These are phyloP conservation scores for Thalassoma bifasciatum DNA, from an alignment of 2,113 vertebrate genomes.

Conservation along the genomic window DNA sequence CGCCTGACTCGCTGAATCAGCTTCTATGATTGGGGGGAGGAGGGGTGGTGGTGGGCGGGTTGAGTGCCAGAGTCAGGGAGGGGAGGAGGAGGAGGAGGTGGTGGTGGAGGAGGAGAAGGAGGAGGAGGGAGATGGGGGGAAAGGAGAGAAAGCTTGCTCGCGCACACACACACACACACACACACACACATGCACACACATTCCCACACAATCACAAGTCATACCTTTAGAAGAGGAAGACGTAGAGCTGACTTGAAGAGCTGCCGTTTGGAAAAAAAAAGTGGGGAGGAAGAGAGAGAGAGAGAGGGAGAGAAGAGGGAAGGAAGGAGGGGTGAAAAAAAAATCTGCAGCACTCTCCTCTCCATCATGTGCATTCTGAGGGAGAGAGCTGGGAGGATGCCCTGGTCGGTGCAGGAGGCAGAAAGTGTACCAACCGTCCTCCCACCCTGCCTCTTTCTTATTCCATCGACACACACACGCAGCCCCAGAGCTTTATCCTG, in stretches of 20 bases:
- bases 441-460: conserved; percentile 67
- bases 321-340: conserved; percentile 56
- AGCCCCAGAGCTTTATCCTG: conserved; percentile 64
- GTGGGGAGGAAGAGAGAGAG: conserved; percentile 18
- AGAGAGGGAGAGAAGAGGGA: conserved; percentile 5
- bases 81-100: conserved; percentile 45
- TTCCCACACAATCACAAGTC: conserved; percentile 80
- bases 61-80: conserved; percentile 69
- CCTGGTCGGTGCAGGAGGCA: conserved; percentile 69
- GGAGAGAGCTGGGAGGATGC: conserved; percentile 75
- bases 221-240: conserved; percentile 86
- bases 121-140: conserved; percentile 70
- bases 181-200: conserved; percentile 66
- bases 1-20: conserved; percentile 92
- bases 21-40: conserved; percentile 86
- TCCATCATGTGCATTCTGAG: conserved; percentile 78
- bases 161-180: conserved; percentile 76
- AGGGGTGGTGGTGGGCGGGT: conserved; percentile 68
- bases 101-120: conserved; percentile 41
- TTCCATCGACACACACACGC: conserved; percentile 58
- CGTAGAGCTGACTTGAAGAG: conserved; percentile 74
- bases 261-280: conserved; percentile 54
- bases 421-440: conserved; percentile 66
- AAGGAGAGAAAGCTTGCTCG: conserved; percentile 60
- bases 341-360: conserved; percentile 81